Percentiles rank a stretch among this genome's conserved stretches.
Conservation (phyloP, 2,888 invertebrate genomes). For the Gastrophysa polygoni region DNA sequence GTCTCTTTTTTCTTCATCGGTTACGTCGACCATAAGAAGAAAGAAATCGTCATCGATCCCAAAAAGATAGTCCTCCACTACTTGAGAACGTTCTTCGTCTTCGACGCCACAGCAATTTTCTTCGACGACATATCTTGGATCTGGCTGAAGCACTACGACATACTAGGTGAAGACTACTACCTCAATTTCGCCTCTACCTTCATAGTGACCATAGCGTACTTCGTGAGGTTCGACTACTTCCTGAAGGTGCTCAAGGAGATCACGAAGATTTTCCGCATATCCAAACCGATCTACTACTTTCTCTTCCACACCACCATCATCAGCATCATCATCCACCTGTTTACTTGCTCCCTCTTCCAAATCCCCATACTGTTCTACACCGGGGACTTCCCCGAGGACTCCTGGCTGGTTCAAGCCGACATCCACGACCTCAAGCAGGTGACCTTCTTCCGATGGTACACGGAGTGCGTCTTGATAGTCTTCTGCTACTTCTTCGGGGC, state of each 20-base stretch:
- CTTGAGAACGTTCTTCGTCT: slow-evolving; percentile 34
- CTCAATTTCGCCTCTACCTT: background rate
- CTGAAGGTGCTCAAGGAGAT: background rate
- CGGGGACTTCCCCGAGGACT: slow-evolving; percentile 8
- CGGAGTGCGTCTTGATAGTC: slow-evolving; percentile 36
- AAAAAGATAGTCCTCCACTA: slow-evolving; percentile 28
- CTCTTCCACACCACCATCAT: slow-evolving; percentile 1
- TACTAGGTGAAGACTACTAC: background rate
- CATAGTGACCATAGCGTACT: background rate
- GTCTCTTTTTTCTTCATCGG: slow-evolving; percentile 34
- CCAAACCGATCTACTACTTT: background rate
- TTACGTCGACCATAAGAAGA: slow-evolving; percentile 26
- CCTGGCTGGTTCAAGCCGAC: slow-evolving; percentile 25
- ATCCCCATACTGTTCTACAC: slow-evolving; percentile 1
- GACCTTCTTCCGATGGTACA: slow-evolving; percentile 19
- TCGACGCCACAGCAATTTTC: slow-evolving; percentile 26
- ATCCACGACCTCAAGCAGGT: background rate
- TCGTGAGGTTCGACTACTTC: slow-evolving; percentile 6
- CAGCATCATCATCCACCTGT: background rate
- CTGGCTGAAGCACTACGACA: background rate
- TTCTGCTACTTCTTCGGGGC: slow-evolving; percentile 47
- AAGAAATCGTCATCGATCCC: slow-evolving; percentile 33
- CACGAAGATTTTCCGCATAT: background rate
- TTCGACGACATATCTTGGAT: background rate
- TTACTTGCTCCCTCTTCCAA: background rate